Conservation (phyloP, 2,797 vertebrate genomes). For the Pangasius sanitwongsei region DNA sequence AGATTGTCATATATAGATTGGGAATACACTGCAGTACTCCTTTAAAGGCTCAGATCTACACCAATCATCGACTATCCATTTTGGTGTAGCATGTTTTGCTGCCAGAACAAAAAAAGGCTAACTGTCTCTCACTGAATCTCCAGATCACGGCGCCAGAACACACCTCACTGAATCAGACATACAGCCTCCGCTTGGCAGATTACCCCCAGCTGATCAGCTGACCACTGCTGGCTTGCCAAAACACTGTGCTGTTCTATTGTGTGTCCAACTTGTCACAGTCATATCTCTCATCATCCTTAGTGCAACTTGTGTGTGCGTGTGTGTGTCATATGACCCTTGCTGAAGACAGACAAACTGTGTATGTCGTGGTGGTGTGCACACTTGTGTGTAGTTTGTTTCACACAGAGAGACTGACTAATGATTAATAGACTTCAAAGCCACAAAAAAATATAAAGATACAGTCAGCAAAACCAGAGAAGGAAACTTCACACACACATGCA, state of each 20-base stretch:
- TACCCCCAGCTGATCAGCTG: constrained; percentile 18
- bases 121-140: neutral
- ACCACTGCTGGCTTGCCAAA: constrained; percentile 16
- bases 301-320: neutral
- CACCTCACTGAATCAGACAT: neutral
- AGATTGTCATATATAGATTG: neutral
- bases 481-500: neutral
- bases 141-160: neutral
- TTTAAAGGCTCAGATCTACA: neutral
- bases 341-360: constrained; percentile 6
- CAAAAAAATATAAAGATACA: neutral
- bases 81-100: neutral
- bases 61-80: neutral
- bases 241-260: neutral
- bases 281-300: too few relatives aligned
- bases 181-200: neutral
- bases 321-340: neutral
- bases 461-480: neutral
- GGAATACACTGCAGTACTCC: neutral
- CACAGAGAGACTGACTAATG: constrained; percentile 7
- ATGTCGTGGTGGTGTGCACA: too few relatives aligned
- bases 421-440: constrained; percentile 45
- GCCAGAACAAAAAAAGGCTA: neutral
- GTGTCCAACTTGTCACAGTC: too few relatives aligned
- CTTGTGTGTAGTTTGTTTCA: neutral